Percentiles rank a stretch among this genome's conserved stretches.
These are phyloP conservation scores for Podotricha telesiphe DNA, from an alignment of 2,888 invertebrate genomes.

Conservation along the genomic window DNA sequence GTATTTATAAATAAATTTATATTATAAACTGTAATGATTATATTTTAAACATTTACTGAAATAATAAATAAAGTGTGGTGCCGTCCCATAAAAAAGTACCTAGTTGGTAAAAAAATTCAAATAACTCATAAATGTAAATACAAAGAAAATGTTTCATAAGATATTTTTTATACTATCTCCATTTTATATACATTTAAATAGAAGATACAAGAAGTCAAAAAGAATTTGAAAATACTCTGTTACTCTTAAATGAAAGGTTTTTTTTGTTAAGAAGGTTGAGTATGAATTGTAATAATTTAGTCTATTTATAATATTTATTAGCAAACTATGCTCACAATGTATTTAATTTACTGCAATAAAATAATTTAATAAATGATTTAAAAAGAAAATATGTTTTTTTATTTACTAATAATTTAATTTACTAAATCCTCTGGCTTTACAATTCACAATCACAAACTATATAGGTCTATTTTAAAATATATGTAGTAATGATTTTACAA, in stretches of 20 bases:
- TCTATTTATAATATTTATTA: constrained; percentile 10
- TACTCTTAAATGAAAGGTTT: not conserved
- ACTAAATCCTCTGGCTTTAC: no score
- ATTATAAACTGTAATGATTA: not conserved
- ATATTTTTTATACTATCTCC: not conserved
- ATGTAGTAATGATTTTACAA: no score
- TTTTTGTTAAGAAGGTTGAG: constrained; percentile 1
- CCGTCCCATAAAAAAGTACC: constrained; percentile 7
- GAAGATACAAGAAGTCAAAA: not conserved
- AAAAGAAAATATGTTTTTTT: constrained; percentile 1
- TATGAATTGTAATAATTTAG: constrained; percentile 12
- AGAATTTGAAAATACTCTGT: constrained; percentile 4
- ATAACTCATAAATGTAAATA: constrained; percentile 4
- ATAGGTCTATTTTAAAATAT: no score
- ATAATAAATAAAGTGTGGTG: not conserved
- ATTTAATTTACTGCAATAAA: constrained; percentile 18
- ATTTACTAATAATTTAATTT: no score
- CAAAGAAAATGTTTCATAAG: not conserved
- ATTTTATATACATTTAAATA: not conserved
- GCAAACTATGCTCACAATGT: constrained; percentile 11
- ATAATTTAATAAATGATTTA: constrained; percentile 9
- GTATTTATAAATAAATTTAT: not conserved
- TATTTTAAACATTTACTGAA: not conserved
- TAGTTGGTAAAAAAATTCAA: not conserved
- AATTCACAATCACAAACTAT: no score